A percentile compares a stretch with the other conserved stretches of the same genome.
Evolutionary conservation across 2,888 invertebrate genomes (phyloP).

Genomic region (Scaeva pyrastri): DNA sequence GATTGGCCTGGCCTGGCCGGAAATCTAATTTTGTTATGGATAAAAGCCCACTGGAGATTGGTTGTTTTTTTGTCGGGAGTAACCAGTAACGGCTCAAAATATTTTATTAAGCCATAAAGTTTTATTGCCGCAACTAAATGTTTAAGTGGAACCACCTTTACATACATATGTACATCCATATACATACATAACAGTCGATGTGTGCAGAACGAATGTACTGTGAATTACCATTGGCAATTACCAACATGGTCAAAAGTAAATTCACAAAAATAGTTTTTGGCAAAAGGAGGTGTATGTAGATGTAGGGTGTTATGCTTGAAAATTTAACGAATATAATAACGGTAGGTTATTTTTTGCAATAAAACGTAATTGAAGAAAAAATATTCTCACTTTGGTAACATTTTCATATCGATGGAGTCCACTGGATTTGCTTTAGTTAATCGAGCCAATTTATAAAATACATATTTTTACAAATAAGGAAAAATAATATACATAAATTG

Average conservation of each 20-base stretch:
- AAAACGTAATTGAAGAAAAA: not conserved
- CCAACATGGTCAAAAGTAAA: conserved; percentile 46
- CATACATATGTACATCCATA: not conserved
- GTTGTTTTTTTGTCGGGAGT: not conserved
- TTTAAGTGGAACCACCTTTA: conserved; percentile 56
- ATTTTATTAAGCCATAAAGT: conserved; percentile 73
- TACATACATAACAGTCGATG: not conserved
- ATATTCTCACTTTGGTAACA: not conserved
- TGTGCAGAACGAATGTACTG: conserved; percentile 64
- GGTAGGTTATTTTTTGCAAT: not conserved
- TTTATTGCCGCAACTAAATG: conserved; percentile 74
- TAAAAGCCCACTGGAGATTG: conserved; percentile 64
- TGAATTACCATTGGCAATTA: conserved; percentile 69
- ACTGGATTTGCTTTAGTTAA: not conserved
- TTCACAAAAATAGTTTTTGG: conserved; percentile 60
- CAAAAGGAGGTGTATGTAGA: not conserved
- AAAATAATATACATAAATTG: too few relatives aligned
- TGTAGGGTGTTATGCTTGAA: conserved; percentile 4
- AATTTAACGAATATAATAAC: conserved; percentile 10
- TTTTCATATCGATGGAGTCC: not conserved
- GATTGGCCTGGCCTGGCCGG: conserved; percentile 52
- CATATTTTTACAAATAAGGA: too few relatives aligned
- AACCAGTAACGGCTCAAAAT: conserved; percentile 46
- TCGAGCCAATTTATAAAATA: too few relatives aligned
- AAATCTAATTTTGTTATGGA: conserved; percentile 75